Evolutionary conservation across 2,113 vertebrate genomes (phyloP), one percentile per base, ranked within the genome.

Genomic region (Pseudolaguvia tuberculata): DNA sequence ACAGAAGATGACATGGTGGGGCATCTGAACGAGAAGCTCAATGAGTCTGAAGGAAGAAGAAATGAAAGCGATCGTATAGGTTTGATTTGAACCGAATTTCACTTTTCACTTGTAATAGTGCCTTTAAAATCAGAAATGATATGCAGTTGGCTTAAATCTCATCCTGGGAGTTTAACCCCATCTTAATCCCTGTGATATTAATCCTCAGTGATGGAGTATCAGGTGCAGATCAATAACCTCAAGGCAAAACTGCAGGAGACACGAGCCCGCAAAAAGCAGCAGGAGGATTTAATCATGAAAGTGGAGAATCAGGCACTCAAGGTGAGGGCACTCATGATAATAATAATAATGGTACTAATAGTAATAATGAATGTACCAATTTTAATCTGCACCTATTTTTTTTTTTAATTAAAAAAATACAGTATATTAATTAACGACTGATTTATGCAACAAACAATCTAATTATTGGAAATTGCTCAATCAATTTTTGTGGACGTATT

Each of bases 261-360:
- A 0, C 95, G 95, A 10, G 96, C 95, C 57, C 90, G 94, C 27
- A 93, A 95, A 85, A 98, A 97, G 73, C 93, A 96, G 67, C 97
- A 99, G 77, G 95, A 98, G 76, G 96, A 99, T 84, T 94, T 99
- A 80, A 97, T 97, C 80, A 95, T 96, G 93, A 98, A 98, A 89
- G 97, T 99, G 75, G 97, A 98, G 85, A 98, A 99, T 84, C 87
- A 98, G 85, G 96, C 96, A 9, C 92, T 98, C 53, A 98, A 98
- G 93, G 94, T 95, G 81, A 91, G 85, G 9, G 4, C 39, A 42
- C 39, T 42, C 39, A 1, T 42, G 3, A 35, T 6, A 6, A 35
- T 35, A 35, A 35, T n/a, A n/a, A n/a, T n/a, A n/a, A n/a, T n/a
- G n/a, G n/a, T n/a, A n/a, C n/a, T n/a, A n/a, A n/a, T n/a, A n/a